Evolutionary conservation across 1,140 invertebrate species (phyloP).

Genomic region (Drosophila ironensis): DNA sequence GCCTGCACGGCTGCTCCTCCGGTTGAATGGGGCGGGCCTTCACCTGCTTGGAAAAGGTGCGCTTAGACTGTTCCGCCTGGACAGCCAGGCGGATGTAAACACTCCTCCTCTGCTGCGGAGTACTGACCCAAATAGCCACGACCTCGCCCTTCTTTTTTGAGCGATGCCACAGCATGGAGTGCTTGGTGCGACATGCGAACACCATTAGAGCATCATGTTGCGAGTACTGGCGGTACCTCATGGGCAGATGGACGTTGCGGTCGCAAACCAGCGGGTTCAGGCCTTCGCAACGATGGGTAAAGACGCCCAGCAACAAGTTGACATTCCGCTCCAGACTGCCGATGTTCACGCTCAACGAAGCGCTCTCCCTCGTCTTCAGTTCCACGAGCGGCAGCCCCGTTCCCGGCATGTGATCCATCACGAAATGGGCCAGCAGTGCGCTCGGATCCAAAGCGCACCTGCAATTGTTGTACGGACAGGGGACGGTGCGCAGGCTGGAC

Average conservation of each 20-base stretch:
- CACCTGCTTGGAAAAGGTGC: constrained; percentile 35
- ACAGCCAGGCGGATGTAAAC: constrained; percentile 40
- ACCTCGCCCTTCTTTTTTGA: constrained; percentile 29
- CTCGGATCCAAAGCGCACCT: constrained; percentile 22
- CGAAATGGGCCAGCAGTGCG: constrained; percentile 36
- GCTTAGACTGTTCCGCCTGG: constrained; percentile 21
- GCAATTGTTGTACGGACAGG: constrained; percentile 42
- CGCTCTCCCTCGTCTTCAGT: constrained; percentile 3
- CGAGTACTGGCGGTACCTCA: constrained; percentile 39
- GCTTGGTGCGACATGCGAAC: constrained; percentile 50
- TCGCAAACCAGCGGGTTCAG: constrained; percentile 46
- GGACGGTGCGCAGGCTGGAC: constrained; percentile 18
- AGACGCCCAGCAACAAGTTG: constrained; percentile 37
- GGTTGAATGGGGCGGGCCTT: constrained; percentile 28
- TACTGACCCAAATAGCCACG: constrained; percentile 46
- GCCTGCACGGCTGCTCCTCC: constrained; percentile 8
- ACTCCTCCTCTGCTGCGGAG: constrained; percentile 29
- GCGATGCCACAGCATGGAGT: constrained; percentile 44
- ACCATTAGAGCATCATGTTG: constrained; percentile 42
- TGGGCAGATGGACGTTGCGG: constrained; percentile 41
- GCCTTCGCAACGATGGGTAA: constrained; percentile 46
- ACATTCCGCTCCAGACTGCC: constrained; percentile 30
- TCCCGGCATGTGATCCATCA: constrained; percentile 18
- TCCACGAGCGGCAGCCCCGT: constrained; percentile 20
- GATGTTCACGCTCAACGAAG: constrained; percentile 21